A percentile compares a stretch with the other conserved stretches of the same genome.
Evolutionary conservation across 2,888 invertebrate species (phyloP).

Genomic region (Eurytoma californica): DNA sequence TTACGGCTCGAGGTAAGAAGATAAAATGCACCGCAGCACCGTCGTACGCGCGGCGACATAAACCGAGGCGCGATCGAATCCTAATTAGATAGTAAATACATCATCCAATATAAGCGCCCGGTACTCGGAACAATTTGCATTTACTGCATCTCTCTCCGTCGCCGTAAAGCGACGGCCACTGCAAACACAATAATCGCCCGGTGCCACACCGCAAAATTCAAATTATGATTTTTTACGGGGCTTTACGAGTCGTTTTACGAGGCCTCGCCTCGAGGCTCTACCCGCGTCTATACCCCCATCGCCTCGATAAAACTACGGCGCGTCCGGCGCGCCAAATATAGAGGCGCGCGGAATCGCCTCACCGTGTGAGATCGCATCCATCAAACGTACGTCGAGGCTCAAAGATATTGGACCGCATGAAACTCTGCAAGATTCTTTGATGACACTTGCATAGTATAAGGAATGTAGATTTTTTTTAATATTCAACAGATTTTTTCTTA

Average conservation of each 20-base stretch:
- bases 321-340: slow-evolving; percentile 35
- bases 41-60: neutral
- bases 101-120: slow-evolving; percentile 32
- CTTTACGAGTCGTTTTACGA: slow-evolving; percentile 52
- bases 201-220: slow-evolving; percentile 47
- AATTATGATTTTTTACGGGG: slow-evolving; percentile 53
- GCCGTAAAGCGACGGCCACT: slow-evolving; percentile 48
- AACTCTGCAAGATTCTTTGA: too few relatives aligned
- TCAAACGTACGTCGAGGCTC: neutral
- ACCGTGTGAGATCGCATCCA: slow-evolving; percentile 2
- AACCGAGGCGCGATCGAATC: slow-evolving; percentile 39
- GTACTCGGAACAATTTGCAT: slow-evolving; percentile 52
- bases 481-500: too few relatives aligned
- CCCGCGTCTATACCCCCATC: neutral
- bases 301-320: slow-evolving; percentile 34
- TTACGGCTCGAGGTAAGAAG: neutral
- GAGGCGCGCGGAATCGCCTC: slow-evolving; percentile 33
- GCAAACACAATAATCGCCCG: slow-evolving; percentile 48
- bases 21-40: slow-evolving; percentile 10
- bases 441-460: too few relatives aligned
- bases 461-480: too few relatives aligned
- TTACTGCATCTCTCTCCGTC: slow-evolving; percentile 32
- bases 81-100: slow-evolving; percentile 47
- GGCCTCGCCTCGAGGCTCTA: slow-evolving; percentile 4
- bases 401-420: neutral